Conservation (phyloP, 2,113 vertebrate species). For the Tupaia chinensis region DNA sequence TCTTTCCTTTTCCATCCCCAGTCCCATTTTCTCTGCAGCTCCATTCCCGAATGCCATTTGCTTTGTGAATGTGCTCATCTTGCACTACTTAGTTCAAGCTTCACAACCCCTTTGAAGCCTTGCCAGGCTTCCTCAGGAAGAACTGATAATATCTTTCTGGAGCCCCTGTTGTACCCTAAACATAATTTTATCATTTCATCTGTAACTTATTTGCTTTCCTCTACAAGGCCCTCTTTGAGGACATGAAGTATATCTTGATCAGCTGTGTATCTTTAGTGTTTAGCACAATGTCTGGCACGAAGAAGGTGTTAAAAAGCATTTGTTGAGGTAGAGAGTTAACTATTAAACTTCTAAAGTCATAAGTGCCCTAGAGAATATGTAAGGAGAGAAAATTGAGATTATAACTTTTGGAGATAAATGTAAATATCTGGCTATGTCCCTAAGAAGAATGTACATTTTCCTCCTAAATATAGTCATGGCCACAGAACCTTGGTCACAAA, state of each 20-base stretch:
- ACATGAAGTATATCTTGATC: not conserved
- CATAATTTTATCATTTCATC: constrained; percentile 16
- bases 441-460: constrained; percentile 25
- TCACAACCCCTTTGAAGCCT: constrained; percentile 35
- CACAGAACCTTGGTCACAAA: constrained; percentile 44
- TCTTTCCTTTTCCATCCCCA: not conserved
- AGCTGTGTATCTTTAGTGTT: constrained; percentile 5
- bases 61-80: constrained; percentile 25
- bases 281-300: constrained; percentile 4
- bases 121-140: constrained; percentile 7
- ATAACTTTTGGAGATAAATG: constrained; percentile 31
- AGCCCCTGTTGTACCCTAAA: not conserved
- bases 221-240: not conserved
- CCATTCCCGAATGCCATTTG: not conserved
- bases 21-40: not conserved
- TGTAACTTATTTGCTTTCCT: constrained; percentile 6
- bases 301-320: constrained; percentile 18
- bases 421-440: not conserved
- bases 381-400: not conserved
- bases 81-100: not conserved
- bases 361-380: constrained; percentile 5
- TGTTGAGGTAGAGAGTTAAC: constrained; percentile 15
- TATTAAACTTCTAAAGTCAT: constrained; percentile 43
- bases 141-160: constrained; percentile 22
- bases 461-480: constrained; percentile 15